Evolutionary conservation across 1,140 invertebrate genomes (phyloP), one percentile per base, ranked within the genome.

Genomic region (Drosophila aff.): DNA sequence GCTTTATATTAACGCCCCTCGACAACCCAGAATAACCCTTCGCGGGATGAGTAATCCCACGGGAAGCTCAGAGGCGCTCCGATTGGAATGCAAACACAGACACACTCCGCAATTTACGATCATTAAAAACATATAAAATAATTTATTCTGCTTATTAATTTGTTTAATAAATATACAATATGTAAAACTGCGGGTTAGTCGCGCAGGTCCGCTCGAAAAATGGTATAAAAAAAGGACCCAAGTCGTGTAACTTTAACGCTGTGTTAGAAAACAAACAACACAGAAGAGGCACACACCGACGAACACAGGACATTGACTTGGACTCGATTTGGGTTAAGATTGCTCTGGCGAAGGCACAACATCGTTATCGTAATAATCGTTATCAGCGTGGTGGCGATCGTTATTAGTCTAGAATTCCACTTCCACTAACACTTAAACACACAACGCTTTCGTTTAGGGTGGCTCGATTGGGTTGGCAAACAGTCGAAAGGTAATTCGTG

Each of bases 141-240:
- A 91, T 89, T 89, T 89, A 90, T 87, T 87, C 72, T 81, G 75
- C 82, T 89, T 89, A 91, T 89, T 89, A 91, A 91, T 90, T 90
- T 79, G 81, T 91, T 91, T 89, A 89, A 89, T 89, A 89, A 89
- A 89, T 89, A 89, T 82, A 89, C 81, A 89, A 89, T 89, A 82
- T 90, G 64, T 85, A 90, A 79, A 86, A 77, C 68, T 79, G 73
- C 79, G 53, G 69, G 79, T 86, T 86, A 86, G 82, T 71, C 33
- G 67, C 67, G 64, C 67, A 55, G 53, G 64, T 86, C 77, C 74
- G 61, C 68, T 67, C 63, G 60, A 77, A 57, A 76, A 40, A 57
- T 72, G 41, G 71, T 69, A 62, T 46, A 47, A 67, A 73, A 28
- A 75, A 79, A 57, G 71, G 71, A 74, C 71, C 71, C 60, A 73